Evolutionary conservation across 2,888 invertebrate genomes (phyloP), one percentile per base, ranked within the genome.

Genomic region (Salticus scenicus): DNA sequence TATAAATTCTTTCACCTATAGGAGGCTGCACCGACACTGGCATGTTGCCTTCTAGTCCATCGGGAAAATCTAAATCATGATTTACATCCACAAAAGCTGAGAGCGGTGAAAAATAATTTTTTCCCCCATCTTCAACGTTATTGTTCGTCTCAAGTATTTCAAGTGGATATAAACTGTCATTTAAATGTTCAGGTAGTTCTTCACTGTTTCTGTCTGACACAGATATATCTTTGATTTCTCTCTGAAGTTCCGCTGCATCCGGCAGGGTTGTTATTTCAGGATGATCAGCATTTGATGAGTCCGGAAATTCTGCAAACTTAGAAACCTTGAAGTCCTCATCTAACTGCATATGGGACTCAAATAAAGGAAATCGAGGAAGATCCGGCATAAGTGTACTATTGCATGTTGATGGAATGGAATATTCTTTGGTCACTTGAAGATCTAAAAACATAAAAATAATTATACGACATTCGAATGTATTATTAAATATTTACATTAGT

Each of bases 51-150:
- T 87, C 88, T 8, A 81, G 31, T 42, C 88, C 84, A 51, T 84
- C 87, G 12, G 88, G 87, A 66, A 88, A 67, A 69, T 88, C 87
- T 12, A 87, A 63, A 27, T 88, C 87, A 14, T 77, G 51, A 14
- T 82, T 70, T 0, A 83, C 75, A n/a, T 74, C n/a, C 5, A 64
- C 31, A 37, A 83, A 80, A 30, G 75, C 80, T 5, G 24, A 37
- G 0, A 63, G 41, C 5, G 69, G 72, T 2, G 24, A 42, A 5
- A 4, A 27, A 24, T 67, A 17, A 8, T 41, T 14, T 10, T 51
- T 28, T 51, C 7, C 51, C 1, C 51, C 73, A 51, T 73, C 73
- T 8, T 71, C 30, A 28, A 51, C 24, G 8, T 30, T 20, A 14
- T 7, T 42, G 8, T 12, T 41, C n/a, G 17, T 41, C 37, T 41